Base-by-base conservation (phyloP, 2,797 vertebrate species). In the Leptoclinus maculatus region DNA sequence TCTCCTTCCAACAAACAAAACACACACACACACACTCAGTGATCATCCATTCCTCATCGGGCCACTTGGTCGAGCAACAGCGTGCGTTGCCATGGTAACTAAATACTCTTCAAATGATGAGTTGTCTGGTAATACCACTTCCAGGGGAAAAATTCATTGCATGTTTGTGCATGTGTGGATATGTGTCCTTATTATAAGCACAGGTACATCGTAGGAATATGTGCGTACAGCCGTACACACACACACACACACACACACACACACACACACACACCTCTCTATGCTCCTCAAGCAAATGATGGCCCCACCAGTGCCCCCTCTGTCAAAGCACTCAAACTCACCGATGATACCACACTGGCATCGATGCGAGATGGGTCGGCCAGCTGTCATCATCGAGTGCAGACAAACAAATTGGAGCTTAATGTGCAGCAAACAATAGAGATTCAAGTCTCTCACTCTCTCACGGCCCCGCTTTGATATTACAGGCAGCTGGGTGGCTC, bases 321-420 rank as follows among this genome's bases (percentile, higher is more conserved):
- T 71, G 68, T 83, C 74, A 84, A 59, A 77, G 65, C 38, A 7
- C 34, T 89, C 68, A 45, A 58, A 77, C 29, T 36, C 36, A 12
- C 77, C 70, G 71, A 78, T 72, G 77, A 84, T 76, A 74, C 81
- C 81, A 59, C 45, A 49, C 36, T 36, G 51, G 36, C 79, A 84
- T 69, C 3, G 27, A 77, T 66, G 73, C 13, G 17, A 71, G 53
- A 45, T 66, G 64, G 73, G 39, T 78, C 69, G 23, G 83, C 78
- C 7, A 9, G 71, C 76, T 85, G 82, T 81, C 85, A 84, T 45
- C 51, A 1, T 45, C 7, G 56, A 78, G 81, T 62, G 83, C 81
- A 77, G 73, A 87, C 76, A 80, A 82, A 88, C 81, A 90, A 90
- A 87, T 87, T 86, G 73, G 74, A 82, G 79, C 36, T 78, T 80